phyloP scores from a whole-genome alignment of 2,113 vertebrate genomes.

The Cairina moschata region DNA sequence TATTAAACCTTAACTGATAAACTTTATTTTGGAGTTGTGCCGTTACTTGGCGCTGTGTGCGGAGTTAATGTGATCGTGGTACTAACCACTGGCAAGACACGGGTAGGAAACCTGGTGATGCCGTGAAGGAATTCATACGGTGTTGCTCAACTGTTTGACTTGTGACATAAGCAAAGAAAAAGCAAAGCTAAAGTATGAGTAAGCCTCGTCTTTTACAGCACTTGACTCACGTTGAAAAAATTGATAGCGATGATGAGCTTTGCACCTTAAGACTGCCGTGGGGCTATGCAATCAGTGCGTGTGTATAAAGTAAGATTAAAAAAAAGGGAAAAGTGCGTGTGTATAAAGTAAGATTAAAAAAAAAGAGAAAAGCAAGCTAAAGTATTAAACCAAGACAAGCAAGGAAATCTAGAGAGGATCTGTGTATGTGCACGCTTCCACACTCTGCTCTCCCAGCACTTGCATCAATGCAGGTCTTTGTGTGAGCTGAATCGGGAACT shows the following conservation, averaged over 20 bases:
- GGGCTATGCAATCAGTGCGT: not conserved
- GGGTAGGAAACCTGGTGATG: not conserved
- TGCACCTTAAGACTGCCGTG: not conserved
- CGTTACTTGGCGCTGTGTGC: not conserved
- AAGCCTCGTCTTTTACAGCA: not conserved
- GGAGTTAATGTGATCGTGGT: not conserved
- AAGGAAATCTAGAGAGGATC: not conserved
- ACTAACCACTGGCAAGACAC: not conserved
- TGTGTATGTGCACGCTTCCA: fast-evolving
- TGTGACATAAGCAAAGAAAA: not conserved
- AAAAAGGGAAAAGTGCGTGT: not conserved
- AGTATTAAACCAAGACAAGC: not conserved
- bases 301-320: not conserved
- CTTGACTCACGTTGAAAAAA: not conserved
- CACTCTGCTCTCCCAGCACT: not conserved
- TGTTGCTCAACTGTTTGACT: not conserved
- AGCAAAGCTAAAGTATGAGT: not conserved
- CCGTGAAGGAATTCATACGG: not conserved
- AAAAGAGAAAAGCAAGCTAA: not conserved
- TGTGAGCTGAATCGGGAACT: not conserved
- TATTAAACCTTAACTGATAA: conserved; percentile 14
- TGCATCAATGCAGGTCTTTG: conserved; percentile 16
- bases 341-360: not conserved
- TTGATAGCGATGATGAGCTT: not conserved
- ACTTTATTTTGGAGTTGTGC: not conserved